Evolutionary conservation across 2,888 invertebrate species (phyloP), one percentile per base, ranked within the genome.

Genomic region (Willowsia nigromaculata): DNA sequence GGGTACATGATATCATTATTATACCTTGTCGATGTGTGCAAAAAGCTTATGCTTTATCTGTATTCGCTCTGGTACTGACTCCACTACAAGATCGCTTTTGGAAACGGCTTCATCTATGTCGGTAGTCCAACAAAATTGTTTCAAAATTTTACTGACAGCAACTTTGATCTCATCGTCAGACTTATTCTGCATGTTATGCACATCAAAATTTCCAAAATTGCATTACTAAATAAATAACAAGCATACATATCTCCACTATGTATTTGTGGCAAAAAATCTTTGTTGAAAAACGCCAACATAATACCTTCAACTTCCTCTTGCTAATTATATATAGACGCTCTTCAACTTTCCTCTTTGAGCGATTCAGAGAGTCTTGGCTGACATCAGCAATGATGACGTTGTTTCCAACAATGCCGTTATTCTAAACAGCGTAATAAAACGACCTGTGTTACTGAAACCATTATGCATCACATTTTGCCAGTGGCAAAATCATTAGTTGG

Each of bases 61-160:
- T 27, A 95, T 92, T 92, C 95, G 94, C 93, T 95, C 95, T 6
- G 95, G 94, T 91, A 95, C 94, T 3, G 95, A 95, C 93, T 95
- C 95, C 83, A 95, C 94, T 1, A 95, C 94, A 37, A 95, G 92
- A 91, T 95, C 95, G 22, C 94, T 93, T 50, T 93, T 93, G 84
- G 93, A 92, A 0, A 94, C 94, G 6, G 94, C 94, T 18, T 93
- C 93, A 0, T 91, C 92, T 15, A 94, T 91, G 92, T 94, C 93
- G 2, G 94, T 94, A 13, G 93, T 93, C 22, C 93, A 93, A 22
- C 91, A 92, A 74, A 95, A 92, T n/a, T 94, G 93, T 30, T 92
- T 92, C 90, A 95, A 91, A 0, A 94, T 93, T n/a, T 94, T 15
- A 22, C 22, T 40, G 0, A 88, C 80, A 4, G 59, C 50, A 13